These are phyloP conservation scores for Dexiosoma caninum DNA, from an alignment of 2,888 invertebrate species.

Conservation along the genomic window DNA sequence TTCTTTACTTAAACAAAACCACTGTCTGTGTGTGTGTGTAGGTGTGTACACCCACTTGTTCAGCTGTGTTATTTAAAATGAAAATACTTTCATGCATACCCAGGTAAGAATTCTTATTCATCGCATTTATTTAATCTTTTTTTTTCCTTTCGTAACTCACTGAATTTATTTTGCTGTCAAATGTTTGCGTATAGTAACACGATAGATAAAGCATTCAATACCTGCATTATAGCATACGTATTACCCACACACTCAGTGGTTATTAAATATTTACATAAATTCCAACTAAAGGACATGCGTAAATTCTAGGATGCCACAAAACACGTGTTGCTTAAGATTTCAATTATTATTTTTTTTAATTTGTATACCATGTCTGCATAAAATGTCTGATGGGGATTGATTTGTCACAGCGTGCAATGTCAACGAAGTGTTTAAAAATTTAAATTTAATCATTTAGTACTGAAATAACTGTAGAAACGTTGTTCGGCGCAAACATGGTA, in stretches of 20 bases:
- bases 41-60: background rate
- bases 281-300: background rate
- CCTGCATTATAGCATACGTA: background rate
- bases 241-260: background rate
- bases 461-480: background rate
- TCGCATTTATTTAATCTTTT: background rate
- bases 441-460: conserved; percentile 1
- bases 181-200: conserved; percentile 49
- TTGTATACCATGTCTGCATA: too few species aligned
- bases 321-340: conserved; percentile 37
- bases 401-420: background rate
- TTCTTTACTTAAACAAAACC: conserved; percentile 52
- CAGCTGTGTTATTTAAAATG: conserved; percentile 33
- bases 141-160: background rate
- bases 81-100: background rate
- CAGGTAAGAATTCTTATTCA: background rate
- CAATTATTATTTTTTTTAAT: background rate
- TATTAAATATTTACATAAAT: conserved; percentile 24
- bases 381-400: background rate
- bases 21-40: background rate
- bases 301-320: conserved; percentile 20
- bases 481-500: too few species aligned
- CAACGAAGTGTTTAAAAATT: background rate
- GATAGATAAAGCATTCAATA: conserved; percentile 18
- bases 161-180: conserved; percentile 32